phyloP scores from a whole-genome alignment of 2,888 invertebrate genomes.

The Agonopterix subpropinquella region DNA sequence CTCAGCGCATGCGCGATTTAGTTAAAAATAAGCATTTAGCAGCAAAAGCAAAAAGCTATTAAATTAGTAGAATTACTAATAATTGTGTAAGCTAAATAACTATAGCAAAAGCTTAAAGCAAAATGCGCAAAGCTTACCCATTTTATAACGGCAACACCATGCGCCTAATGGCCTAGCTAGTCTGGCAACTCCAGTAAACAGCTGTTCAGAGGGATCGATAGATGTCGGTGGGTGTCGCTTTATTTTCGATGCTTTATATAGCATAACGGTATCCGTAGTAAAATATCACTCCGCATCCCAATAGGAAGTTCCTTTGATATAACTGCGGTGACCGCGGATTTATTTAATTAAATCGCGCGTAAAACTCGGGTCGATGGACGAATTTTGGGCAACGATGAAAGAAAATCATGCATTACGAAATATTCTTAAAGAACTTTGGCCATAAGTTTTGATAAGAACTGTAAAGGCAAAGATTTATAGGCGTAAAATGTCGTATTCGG shows the following conservation, averaged over 20 bases:
- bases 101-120: slow-evolving; percentile 2
- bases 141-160: slow-evolving; percentile 1
- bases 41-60: too few species aligned
- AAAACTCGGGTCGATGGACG: slow-evolving; percentile 49
- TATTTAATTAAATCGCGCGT: slow-evolving; percentile 42
- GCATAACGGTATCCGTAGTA: slow-evolving; percentile 70
- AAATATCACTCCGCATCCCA: slow-evolving; percentile 35
- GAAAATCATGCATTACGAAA: slow-evolving; percentile 32
- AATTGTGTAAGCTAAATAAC: not conserved
- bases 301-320: slow-evolving; percentile 51
- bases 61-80: too few species aligned
- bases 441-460: slow-evolving; percentile 18
- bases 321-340: slow-evolving; percentile 50
- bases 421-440: slow-evolving; percentile 20
- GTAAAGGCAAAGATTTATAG: slow-evolving; percentile 24
- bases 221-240: slow-evolving; percentile 72
- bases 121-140: not conserved
- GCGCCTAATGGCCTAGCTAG: not conserved
- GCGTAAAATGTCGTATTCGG: slow-evolving; percentile 43
- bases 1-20: slow-evolving; percentile 17
- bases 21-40: too few species aligned
- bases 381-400: slow-evolving; percentile 38
- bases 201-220: slow-evolving; percentile 68
- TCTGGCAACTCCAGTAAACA: slow-evolving; percentile 23
- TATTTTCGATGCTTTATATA: slow-evolving; percentile 64